Evolutionary conservation across 2,888 invertebrate genomes (phyloP).

Genomic region (Drosophila phalerata): DNA sequence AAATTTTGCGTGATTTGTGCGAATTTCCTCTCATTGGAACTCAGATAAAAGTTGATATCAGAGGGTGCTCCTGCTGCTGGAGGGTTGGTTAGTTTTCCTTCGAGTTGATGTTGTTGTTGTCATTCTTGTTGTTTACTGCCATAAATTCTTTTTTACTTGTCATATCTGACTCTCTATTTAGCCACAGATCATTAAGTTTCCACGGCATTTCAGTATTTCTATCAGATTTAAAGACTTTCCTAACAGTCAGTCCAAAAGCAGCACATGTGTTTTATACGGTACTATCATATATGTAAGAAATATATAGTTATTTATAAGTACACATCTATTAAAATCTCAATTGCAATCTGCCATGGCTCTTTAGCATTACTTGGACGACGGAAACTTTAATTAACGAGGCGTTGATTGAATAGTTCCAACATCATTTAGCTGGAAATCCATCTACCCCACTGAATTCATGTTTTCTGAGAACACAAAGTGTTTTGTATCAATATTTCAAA

Average conservation of each 20-base stretch:
- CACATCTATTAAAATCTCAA: slow-evolving; percentile 50
- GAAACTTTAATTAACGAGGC: slow-evolving; percentile 65
- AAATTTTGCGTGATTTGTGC: slow-evolving; percentile 81
- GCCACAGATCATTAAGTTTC: slow-evolving; percentile 79
- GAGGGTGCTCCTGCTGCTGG: slow-evolving; percentile 10
- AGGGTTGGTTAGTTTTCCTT: slow-evolving; percentile 68
- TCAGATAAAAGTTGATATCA: slow-evolving; percentile 59
- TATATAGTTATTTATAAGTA: slow-evolving; percentile 33
- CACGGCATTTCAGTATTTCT: slow-evolving; percentile 49
- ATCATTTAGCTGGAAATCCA: slow-evolving; percentile 36
- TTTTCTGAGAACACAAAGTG: slow-evolving; percentile 7
- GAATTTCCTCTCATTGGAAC: slow-evolving; percentile 66
- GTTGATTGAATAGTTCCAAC: slow-evolving; percentile 60
- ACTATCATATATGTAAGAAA: not conserved
- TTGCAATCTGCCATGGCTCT: slow-evolving; percentile 61
- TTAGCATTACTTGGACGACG: slow-evolving; percentile 41
- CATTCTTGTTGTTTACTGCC: slow-evolving; percentile 69
- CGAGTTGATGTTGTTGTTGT: slow-evolving; percentile 27
- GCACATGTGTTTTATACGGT: slow-evolving; percentile 58
- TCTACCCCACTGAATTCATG: slow-evolving; percentile 11
- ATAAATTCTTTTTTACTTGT: slow-evolving; percentile 78
- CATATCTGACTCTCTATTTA: slow-evolving; percentile 77
- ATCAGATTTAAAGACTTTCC: slow-evolving; percentile 72
- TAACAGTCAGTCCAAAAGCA: slow-evolving; percentile 5
- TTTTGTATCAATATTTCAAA: slow-evolving; percentile 14